Base-by-base conservation (phyloP, 2,888 invertebrate species). In the Dynastes tityus region DNA sequence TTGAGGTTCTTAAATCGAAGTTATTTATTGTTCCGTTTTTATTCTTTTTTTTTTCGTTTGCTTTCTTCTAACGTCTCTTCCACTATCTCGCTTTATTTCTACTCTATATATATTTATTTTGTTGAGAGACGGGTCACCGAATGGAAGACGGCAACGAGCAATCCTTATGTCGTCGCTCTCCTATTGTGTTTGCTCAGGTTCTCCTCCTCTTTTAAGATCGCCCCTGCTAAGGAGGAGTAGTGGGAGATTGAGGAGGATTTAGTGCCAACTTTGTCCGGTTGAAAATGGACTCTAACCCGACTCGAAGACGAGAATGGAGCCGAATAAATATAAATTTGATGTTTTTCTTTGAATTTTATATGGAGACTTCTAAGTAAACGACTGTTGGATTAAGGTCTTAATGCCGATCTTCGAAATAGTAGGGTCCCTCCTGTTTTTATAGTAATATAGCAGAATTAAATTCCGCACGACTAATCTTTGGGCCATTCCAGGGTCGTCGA, bases 1-100 rank as follows among this genome's bases (percentile, higher is more conserved):
- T 65, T 65, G 65, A 65, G 65, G 65, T 65, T 65, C 65, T 65
- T 65, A 65, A 65, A 65, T 65, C 40, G 65, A 40, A 65, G 65
- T 65, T 65, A 65, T 65, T 65, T 65, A 65, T 65, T 65, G 65
- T 65, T 65, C 65, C 32, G 16, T 65, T 65, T 65, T 65, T 65
- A 16, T 16, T 29, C 63, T 8, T 45, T 45, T 13, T 53, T 13
- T 53, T 16, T 16, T 16, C 53, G 13, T 53, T n/a, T 16, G 53
- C 53, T 16, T 53, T 53, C 45, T 53, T 53, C 16, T 53, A 53
- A 53, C 16, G 53, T 16, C 53, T 53, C 51, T 3, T 6, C 16
- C 53, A n/a, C 53, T n/a, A 45, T 45, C 45, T 45, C 45, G 9
- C 32, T 37, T 37, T 37, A 37, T 37, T 37, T 37, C 45, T 8